A percentile compares a stretch with the other conserved stretches of the same genome.
Evolutionary conservation across 2,797 vertebrate genomes (phyloP).

Genomic region (Hafferia zeledoni): DNA sequence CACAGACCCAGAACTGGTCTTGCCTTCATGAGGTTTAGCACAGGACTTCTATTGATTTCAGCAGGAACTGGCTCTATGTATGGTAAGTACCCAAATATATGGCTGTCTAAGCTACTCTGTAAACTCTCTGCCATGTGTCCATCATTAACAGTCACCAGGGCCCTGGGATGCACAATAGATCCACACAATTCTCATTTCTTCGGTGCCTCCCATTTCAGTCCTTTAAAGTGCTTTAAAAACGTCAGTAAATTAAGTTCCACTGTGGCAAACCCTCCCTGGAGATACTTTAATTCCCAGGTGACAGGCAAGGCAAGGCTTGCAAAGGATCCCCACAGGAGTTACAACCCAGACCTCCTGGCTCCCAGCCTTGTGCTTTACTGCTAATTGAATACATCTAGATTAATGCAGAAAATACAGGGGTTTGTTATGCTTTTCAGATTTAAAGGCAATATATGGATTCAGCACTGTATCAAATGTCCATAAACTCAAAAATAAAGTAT

Average conservation of each 20-base stretch:
- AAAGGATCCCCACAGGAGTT: constrained; percentile 34
- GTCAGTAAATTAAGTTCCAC: constrained; percentile 27
- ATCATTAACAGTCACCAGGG: neutral
- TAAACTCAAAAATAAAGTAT: constrained; percentile 46
- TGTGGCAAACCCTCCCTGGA: constrained; percentile 8
- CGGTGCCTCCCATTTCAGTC: neutral
- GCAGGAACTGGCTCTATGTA: neutral
- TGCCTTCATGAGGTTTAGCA: neutral
- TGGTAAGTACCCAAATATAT: neutral
- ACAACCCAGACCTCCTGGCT: constrained; percentile 57
- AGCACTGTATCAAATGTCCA: constrained; percentile 48
- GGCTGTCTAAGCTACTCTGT: neutral
- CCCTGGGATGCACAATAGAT: neutral
- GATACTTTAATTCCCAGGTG: constrained; percentile 50
- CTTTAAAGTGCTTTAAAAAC: constrained; percentile 49
- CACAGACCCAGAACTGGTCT: neutral
- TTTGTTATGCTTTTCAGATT: constrained; percentile 45
- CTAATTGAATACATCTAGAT: constrained; percentile 53
- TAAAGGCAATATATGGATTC: constrained; percentile 53
- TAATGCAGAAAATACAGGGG: constrained; percentile 27
- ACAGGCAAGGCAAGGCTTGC: constrained; percentile 23
- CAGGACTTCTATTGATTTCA: neutral
- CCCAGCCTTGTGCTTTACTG: constrained; percentile 32
- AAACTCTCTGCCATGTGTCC: neutral
- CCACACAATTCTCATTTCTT: constrained; percentile 16